Evolutionary conservation across 2,113 vertebrate genomes (phyloP).

Genomic region (Xiphophorus maculatus): DNA sequence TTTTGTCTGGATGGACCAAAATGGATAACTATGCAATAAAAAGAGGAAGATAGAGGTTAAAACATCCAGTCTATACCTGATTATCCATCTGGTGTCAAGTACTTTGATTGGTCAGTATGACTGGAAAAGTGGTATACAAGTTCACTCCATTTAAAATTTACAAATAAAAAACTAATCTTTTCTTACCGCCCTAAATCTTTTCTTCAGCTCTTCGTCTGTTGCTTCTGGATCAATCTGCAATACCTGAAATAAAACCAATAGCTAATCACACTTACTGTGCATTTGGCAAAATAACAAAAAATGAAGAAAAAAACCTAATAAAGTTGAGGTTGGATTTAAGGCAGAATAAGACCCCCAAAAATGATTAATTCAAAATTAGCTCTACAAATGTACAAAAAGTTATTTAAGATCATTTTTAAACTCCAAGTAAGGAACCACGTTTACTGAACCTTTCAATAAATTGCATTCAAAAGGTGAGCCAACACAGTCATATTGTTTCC

Average conservation of each 20-base stretch:
- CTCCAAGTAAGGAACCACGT: too few species aligned
- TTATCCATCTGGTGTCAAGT: too few species aligned
- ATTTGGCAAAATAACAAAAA: not conserved
- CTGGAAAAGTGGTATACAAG: too few species aligned
- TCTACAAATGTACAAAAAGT: too few species aligned
- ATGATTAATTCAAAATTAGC: too few species aligned
- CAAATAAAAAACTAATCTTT: too few species aligned
- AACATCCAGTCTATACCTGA: not conserved
- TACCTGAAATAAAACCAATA: constrained; percentile 73
- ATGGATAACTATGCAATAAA: constrained; percentile 89
- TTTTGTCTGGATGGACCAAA: constrained; percentile 98
- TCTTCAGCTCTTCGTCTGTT: constrained; percentile 97
- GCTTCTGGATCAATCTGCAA: constrained; percentile 96
- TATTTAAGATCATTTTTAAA: too few species aligned
- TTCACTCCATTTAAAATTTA: too few species aligned
- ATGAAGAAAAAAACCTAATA: not conserved
- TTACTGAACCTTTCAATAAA: too few species aligned
- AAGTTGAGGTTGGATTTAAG: not conserved
- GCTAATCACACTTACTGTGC: not conserved
- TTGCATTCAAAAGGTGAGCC: not conserved
- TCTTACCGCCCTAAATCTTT: constrained; percentile 93
- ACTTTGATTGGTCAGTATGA: too few species aligned
- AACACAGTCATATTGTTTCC: too few species aligned
- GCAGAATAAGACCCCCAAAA: too few species aligned
- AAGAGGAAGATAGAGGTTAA: not conserved